Evolutionary conservation across 2,113 vertebrate genomes (phyloP), one percentile per base, ranked within the genome.

Genomic region (Trinectes maculatus): DNA sequence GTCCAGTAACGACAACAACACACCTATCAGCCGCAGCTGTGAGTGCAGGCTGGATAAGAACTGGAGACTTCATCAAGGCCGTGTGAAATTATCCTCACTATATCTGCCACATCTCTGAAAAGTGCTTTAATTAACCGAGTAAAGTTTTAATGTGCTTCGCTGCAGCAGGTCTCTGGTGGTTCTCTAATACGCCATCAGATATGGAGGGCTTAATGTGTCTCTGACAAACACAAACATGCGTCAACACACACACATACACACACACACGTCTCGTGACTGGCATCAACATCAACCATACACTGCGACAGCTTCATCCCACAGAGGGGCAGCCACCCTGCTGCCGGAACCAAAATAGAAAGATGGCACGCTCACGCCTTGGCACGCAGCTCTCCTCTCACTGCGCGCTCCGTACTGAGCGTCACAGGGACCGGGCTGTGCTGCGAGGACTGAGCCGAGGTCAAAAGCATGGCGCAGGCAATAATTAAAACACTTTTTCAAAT

Each of bases 401-500:
- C 66, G 65, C 7, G 62, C 74, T 55, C 40, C 37, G 74, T 37
- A 71, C 83, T 29, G 69, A 79, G 79, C 75, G 85, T 87, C 76
- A 79, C 60, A 31, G 60, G 62, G 54, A 71, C 42, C 6, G 55
- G 53, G 71, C n/a, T 9, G 51, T 28, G 79, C 37, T 79, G 58
- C 58, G 74, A 39, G 77, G 70, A 42, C 76, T 40, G 81, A 29
- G 83, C 37, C 2, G 66, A 74, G 89, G 89, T 88, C 87, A 87
- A 71, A 74, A 71, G 56, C 69, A 48, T 12, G 67, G 65, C 37
- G 63, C 66, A n/a, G 48, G 52, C 61, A n/a, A 62, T 85, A 83
- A 87, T 87, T 75, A 83, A 78, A 65, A 82, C 84, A 87, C 89
- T 90, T 87, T 82, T 85, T 86, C 44, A 83, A 85, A 86, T 89